A percentile compares a stretch with the other conserved stretches of the same genome.
phyloP scores from a whole-genome alignment of 2,888 invertebrate species.

The Eilema depressum region DNA sequence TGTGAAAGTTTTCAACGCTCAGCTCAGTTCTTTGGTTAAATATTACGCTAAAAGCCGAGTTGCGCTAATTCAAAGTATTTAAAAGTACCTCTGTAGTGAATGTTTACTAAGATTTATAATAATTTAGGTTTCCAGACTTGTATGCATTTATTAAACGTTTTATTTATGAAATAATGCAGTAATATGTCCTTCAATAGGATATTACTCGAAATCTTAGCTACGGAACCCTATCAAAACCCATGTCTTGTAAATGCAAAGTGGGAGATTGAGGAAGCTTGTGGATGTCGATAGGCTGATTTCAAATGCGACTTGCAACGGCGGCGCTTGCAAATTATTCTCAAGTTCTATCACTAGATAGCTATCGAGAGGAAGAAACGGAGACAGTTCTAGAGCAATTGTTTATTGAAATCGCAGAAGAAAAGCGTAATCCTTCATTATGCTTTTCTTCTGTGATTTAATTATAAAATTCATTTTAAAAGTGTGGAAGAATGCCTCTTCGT shows the following conservation, averaged over 20 bases:
- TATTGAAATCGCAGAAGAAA: no score
- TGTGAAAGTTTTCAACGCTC: slow-evolving; percentile 7
- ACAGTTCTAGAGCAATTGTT: no score
- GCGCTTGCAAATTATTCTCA: not conserved
- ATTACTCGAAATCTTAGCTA: no score
- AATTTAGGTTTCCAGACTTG: not conserved
- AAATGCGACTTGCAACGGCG: not conserved
- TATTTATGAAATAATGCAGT: no score
- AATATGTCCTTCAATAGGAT: no score
- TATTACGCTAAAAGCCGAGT: not conserved
- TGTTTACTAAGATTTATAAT: not conserved
- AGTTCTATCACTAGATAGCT: not conserved
- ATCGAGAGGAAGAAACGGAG: not conserved
- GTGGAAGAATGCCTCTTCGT: no score
- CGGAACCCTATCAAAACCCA: not conserved
- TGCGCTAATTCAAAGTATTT: not conserved
- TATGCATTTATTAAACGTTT: not conserved
- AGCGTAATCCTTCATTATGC: no score
- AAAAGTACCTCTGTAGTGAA: not conserved
- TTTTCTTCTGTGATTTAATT: no score
- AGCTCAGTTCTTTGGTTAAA: not conserved
- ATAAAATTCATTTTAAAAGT: no score
- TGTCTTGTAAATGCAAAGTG: not conserved
- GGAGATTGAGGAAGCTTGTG: not conserved
- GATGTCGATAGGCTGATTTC: no score